Conservation (phyloP, 1,140 invertebrate species). For the Neotoxoptera formosana region DNA sequence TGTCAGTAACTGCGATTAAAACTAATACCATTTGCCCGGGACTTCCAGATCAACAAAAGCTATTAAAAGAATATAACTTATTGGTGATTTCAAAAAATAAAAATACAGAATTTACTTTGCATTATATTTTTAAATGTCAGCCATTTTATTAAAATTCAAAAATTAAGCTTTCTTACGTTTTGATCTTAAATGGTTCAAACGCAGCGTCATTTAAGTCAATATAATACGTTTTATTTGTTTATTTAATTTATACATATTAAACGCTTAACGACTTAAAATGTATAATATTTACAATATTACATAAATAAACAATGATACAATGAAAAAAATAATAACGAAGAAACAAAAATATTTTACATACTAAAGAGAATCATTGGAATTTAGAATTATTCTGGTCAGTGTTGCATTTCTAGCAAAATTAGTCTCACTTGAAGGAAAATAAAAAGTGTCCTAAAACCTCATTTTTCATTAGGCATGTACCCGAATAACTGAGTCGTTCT, state of each 20-base stretch:
- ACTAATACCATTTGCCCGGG: background rate
- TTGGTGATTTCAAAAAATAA: background rate
- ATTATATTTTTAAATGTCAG: no score
- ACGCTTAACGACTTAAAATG: background rate
- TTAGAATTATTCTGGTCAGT: background rate
- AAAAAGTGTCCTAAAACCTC: no score
- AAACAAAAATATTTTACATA: background rate
- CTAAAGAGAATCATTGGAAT: background rate
- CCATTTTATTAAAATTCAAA: background rate
- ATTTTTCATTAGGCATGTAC: background rate
- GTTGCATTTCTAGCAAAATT: background rate
- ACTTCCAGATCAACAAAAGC: background rate
- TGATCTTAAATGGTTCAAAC: background rate
- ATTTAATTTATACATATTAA: background rate
- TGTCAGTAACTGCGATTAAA: background rate
- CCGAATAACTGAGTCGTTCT: background rate
- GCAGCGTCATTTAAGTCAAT: background rate
- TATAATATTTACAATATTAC: background rate
- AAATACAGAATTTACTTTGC: background rate
- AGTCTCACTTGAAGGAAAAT: background rate
- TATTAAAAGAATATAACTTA: background rate
- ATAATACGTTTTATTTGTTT: no score
- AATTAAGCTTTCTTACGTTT: background rate
- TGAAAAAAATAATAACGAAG: no score
- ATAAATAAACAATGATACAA: no score